Evolutionary conservation across 1,140 invertebrate species (phyloP), one percentile per base, ranked within the genome.

Genomic region (Penaeus chinensis): DNA sequence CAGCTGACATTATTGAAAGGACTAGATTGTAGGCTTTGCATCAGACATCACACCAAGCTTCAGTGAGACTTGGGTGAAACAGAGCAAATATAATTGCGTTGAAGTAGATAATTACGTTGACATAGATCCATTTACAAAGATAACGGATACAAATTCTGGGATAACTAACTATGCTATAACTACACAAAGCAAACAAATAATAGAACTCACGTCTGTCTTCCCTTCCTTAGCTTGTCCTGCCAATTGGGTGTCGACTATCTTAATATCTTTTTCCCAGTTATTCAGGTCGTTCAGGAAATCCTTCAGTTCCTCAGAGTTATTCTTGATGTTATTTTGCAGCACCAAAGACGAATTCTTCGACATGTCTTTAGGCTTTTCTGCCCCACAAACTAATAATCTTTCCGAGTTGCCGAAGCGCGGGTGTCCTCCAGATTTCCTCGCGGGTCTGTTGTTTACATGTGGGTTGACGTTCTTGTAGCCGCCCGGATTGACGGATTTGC

Each of bases 231-330:
- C 77, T 54, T 91, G 69, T 54, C 91, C 90, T 8, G 88, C 84
- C 42, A 95, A 90, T 79, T 94, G 93, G 85, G 94, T 92, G 89
- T 98, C 97, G 93, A 96, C 96, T 88, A 93, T 93, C 93, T 96
- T 97, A 92, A 97, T 97, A 90, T 97, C 95, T 82, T 94, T 93
- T 91, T 97, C 96, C 97, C 97, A 98, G 91, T 93, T 94, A 91
- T 95, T 94, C 91, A 98, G 92, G 91, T 97, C 96, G 86, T 94
- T 94, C 88, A 96, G 93, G 91, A 95, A 96, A 85, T 93, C 94
- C 88, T 95, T 93, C 32, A 97, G 92, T 90, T 96, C 96, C 71
- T 94, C 93, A 19, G 95, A 94, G 93, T 97, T 97, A 89, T 96
- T 94, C 76, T 94, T 94, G 62, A 95, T 93, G 91, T 95, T 93